Base-by-base conservation (phyloP, 2,888 invertebrate species). In the Drosophila prolongata region DNA sequence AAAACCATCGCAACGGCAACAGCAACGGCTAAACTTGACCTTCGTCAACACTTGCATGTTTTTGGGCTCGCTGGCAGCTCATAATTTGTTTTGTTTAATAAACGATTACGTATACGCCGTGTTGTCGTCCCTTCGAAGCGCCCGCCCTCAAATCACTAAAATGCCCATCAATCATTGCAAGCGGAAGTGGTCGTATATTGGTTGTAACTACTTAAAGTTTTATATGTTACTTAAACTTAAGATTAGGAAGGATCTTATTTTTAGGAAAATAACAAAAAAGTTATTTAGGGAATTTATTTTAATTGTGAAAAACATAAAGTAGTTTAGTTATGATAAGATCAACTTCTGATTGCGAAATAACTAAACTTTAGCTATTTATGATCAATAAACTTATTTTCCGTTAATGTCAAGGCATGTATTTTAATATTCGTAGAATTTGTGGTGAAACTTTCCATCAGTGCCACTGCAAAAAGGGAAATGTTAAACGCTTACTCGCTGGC, bases 1-100 rank as follows among this genome's bases (percentile, higher is more conserved):
- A 6, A 60, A 62, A 47, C 49, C 49, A 35, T 30, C 10, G 44
- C 55, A 30, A 74, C 66, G 74, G 66, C 59, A 71, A 77, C 56
- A 40, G 54, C 59, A 74, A 77, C 57, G 44, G 56, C 64, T 75
- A 74, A 86, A 89, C 85, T 85, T 85, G 85, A 85, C 85, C 85
- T 85, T 89, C 77, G 74, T 70, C 82, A 89, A 87, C 77, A 80
- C 67, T 75, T 68, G 76, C 64, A 70, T 57, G 49, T 76, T 56
- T 35, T 16, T 58, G 40, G 59, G 49, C 55, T 30, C 54, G 38
- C 68, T 58, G 75, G 19, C 57, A 44, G 49, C 54, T 50, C 58
- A 58, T 72, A 68, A 72, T 75, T 72, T 66, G 52, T 60, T 69
- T 72, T 69, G 74, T 62, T 69, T 62, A 53, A 40, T 64, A 77